These are phyloP conservation scores for Notocelia uddmanniana DNA, from an alignment of 2,888 invertebrate species.

Conservation along the genomic window DNA sequence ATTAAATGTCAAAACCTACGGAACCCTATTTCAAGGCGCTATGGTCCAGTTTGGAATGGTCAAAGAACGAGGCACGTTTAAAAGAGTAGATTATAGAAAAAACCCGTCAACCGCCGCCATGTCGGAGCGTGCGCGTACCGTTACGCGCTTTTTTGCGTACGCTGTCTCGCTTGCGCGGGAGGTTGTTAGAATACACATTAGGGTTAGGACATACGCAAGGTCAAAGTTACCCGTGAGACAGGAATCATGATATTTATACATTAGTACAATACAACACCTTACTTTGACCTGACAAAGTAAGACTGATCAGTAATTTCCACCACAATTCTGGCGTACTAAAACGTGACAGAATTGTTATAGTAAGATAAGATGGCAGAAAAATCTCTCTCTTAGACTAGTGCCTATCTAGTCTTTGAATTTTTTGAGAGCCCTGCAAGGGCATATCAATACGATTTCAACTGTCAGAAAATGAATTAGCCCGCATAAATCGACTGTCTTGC, in stretches of 20 bases:
- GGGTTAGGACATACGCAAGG: slow-evolving; percentile 46
- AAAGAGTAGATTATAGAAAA: slow-evolving; percentile 45
- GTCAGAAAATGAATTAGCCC: neutral
- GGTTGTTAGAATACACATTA: slow-evolving; percentile 32
- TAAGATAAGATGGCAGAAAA: too few species aligned
- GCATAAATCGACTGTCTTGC: neutral
- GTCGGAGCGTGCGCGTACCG: slow-evolving; percentile 46
- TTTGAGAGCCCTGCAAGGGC: too few species aligned
- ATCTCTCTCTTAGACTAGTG: too few species aligned
- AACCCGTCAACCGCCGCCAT: slow-evolving; percentile 32
- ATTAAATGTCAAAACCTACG: slow-evolving; percentile 18
- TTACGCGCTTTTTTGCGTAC: slow-evolving; percentile 44
- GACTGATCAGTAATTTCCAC: too few species aligned
- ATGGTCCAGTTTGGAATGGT: slow-evolving; percentile 21
- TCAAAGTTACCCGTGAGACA: slow-evolving; percentile 14
- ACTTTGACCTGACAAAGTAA: too few species aligned
- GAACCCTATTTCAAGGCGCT: slow-evolving; percentile 9
- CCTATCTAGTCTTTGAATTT: too few species aligned
- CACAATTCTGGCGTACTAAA: too few species aligned
- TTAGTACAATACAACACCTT: too few species aligned
- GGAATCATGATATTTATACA: neutral
- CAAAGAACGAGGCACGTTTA: slow-evolving; percentile 25
- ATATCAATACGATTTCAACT: too few species aligned
- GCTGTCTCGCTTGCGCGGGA: slow-evolving; percentile 27
- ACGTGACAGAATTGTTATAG: too few species aligned